A percentile compares a stretch with the other conserved stretches of the same genome.
Conservation (phyloP, 2,797 vertebrate genomes). For the Poecilia velifera region DNA sequence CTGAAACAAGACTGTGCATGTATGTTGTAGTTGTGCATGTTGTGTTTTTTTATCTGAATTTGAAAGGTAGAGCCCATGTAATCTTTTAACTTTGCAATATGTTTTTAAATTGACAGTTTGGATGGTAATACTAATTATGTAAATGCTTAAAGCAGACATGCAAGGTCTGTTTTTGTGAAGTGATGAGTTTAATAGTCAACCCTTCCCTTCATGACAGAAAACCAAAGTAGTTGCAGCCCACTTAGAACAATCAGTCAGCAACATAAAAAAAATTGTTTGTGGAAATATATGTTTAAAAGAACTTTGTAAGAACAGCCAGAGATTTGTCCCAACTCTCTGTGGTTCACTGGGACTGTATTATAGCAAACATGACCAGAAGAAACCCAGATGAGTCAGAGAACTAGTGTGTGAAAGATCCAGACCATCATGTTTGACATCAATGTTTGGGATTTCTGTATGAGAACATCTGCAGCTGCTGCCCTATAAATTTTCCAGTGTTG, state of each 20-base stretch:
- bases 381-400: constrained; percentile 65
- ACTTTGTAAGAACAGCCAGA: constrained; percentile 43
- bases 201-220: constrained; percentile 26
- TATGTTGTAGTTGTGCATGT: neutral
- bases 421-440: constrained; percentile 80
- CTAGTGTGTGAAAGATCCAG: constrained; percentile 73
- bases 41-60: neutral
- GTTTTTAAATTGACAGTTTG: neutral
- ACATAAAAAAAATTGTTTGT: constrained; percentile 32
- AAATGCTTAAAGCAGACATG: neutral
- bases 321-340: constrained; percentile 42
- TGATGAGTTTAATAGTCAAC: constrained; percentile 10
- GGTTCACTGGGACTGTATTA: constrained; percentile 48
- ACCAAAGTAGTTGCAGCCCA: constrained; percentile 3
- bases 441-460: constrained; percentile 82
- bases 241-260: constrained; percentile 30
- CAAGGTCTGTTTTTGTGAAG: neutral
- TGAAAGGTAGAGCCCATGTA: neutral
- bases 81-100: neutral
- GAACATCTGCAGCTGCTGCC: constrained; percentile 85
- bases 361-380: constrained; percentile 46
- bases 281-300: constrained; percentile 34
- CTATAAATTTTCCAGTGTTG: constrained; percentile 79
- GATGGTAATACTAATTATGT: neutral
- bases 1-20: neutral